phyloP scores from a whole-genome alignment of 2,113 vertebrate species.

The Serilophus lunatus region DNA sequence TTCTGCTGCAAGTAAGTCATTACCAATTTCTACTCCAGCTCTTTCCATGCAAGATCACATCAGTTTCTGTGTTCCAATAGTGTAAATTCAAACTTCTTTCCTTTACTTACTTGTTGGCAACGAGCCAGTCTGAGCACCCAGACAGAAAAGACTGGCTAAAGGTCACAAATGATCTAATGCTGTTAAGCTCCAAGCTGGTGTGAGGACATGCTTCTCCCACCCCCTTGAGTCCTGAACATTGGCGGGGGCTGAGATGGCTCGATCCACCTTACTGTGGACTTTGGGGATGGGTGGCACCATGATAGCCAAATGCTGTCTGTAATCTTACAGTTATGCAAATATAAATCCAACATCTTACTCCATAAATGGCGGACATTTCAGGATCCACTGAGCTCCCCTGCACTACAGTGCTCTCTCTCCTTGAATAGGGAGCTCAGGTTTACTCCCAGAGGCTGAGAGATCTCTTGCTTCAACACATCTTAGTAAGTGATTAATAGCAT shows the following conservation, averaged over 20 bases:
- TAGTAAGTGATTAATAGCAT: too few relatives aligned
- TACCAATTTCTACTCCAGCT: neutral
- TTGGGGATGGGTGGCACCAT: neutral
- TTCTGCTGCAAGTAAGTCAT: neutral
- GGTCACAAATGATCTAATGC: neutral
- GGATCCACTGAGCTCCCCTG: neutral
- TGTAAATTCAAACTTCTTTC: neutral
- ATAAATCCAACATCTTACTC: neutral
- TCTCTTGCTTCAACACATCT: neutral
- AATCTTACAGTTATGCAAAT: neutral
- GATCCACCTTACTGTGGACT: neutral
- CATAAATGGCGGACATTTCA: neutral
- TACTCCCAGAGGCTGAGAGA: neutral
- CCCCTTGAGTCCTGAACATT: neutral
- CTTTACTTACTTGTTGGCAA: neutral
- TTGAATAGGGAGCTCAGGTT: neutral
- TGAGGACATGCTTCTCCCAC: accelerated
- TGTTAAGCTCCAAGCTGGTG: neutral
- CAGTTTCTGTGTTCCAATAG: neutral
- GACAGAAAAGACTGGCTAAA: neutral
- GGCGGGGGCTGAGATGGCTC: accelerated
- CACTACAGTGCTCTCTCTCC: neutral
- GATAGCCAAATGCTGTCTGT: neutral
- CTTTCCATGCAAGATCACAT: neutral
- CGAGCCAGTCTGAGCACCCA: neutral